Conservation (phyloP, 2,888 invertebrate genomes). For the Drosophila mimica region DNA sequence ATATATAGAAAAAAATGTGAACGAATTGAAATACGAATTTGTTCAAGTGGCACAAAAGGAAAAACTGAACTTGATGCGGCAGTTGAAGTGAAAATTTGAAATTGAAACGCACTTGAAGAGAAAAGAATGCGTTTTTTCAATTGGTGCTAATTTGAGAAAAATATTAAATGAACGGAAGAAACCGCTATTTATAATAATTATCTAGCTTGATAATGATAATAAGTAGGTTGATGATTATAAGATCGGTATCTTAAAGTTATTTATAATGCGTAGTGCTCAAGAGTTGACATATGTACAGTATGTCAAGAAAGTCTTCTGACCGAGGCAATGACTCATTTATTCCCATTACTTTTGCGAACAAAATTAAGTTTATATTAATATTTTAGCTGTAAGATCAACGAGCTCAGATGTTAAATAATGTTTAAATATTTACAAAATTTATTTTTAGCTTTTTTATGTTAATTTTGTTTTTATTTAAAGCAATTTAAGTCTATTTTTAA, state of each 20-base stretch:
- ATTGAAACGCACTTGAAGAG: conserved; percentile 71
- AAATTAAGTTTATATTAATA: background rate
- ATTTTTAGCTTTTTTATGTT: no score
- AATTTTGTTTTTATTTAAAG: no score
- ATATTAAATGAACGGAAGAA: conserved; percentile 25
- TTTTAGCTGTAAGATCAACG: no score
- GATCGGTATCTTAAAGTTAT: background rate
- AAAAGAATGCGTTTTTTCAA: conserved; percentile 50
- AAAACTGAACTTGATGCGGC: conserved; percentile 55
- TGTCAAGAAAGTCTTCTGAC: background rate
- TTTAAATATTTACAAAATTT: no score
- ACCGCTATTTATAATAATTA: conserved; percentile 26
- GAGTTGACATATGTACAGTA: background rate
- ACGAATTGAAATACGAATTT: conserved; percentile 39
- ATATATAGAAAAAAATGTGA: conserved; percentile 30
- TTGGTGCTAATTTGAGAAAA: conserved; percentile 65
- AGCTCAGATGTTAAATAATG: no score
- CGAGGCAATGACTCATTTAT: background rate
- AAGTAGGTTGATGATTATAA: conserved; percentile 4
- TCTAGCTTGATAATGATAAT: conserved; percentile 28
- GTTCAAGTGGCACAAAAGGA: conserved; percentile 20
- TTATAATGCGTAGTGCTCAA: background rate
- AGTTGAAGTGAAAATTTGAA: conserved; percentile 63
- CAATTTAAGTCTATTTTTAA: no score
- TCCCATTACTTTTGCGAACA: background rate